phyloP scores from a whole-genome alignment of 2,888 invertebrate species.

The Agrenia bidenticulata region DNA sequence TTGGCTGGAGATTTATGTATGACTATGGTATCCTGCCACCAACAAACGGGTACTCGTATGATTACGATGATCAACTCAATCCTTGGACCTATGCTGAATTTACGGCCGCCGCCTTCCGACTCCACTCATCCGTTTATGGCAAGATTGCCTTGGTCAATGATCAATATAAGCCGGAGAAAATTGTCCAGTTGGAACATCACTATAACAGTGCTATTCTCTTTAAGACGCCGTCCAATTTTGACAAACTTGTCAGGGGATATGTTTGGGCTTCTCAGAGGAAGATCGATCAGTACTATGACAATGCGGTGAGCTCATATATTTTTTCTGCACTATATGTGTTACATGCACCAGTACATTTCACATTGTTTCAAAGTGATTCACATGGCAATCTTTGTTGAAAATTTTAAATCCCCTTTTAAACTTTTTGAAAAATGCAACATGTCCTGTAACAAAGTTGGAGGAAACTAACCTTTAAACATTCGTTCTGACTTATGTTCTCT shows the following conservation, averaged over 20 bases:
- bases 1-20: conserved; percentile 50
- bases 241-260: conserved; percentile 45
- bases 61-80: conserved; percentile 54
- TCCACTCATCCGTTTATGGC: conserved; percentile 49
- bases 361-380: too few species aligned
- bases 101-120: conserved; percentile 54
- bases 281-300: conserved; percentile 50
- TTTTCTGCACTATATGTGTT: too few species aligned
- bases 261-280: conserved; percentile 37
- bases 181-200: conserved; percentile 39
- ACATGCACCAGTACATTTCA: too few species aligned
- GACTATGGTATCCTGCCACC: conserved; percentile 52
- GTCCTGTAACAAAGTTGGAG: too few species aligned
- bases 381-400: too few species aligned
- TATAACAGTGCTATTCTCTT: conserved; percentile 48
- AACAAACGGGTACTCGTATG: conserved; percentile 55
- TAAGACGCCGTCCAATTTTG: conserved; percentile 46
- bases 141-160: conserved; percentile 46
- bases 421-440: too few species aligned
- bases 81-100: conserved; percentile 55
- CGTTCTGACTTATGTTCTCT: too few species aligned
- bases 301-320: conserved; percentile 46
- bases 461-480: too few species aligned
- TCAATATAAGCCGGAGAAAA: conserved; percentile 38
- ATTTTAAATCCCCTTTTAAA: too few species aligned